Conservation (phyloP, 2,797 vertebrate species). For the Phalloptychus januarius region DNA sequence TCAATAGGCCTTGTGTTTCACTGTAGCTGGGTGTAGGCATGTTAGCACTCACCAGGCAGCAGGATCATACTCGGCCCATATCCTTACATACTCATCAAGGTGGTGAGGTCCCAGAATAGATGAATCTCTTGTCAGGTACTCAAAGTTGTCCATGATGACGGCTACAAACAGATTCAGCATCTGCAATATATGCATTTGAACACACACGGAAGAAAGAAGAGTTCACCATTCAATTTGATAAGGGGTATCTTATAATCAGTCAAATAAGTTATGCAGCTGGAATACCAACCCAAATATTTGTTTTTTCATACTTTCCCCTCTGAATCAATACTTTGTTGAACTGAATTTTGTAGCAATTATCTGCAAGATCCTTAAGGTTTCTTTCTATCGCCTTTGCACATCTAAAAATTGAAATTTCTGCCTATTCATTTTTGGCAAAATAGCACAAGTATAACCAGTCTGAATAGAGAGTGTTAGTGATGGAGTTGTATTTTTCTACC, state of each 20-base stretch:
- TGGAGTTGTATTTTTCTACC: neutral
- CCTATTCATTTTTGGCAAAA: neutral
- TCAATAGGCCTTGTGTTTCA: neutral
- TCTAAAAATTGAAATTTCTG: neutral
- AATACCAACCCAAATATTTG: neutral
- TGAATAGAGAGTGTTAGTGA: neutral
- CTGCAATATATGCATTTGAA: slow-evolving; percentile 63
- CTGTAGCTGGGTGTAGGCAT: slow-evolving; percentile 16
- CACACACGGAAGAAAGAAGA: neutral
- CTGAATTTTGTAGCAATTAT: neutral
- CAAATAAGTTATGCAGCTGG: neutral
- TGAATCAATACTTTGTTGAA: neutral
- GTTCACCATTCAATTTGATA: slow-evolving; percentile 1
- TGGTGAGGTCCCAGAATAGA: slow-evolving; percentile 97
- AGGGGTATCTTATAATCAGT: neutral
- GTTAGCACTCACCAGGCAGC: slow-evolving; percentile 90
- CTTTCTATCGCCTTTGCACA: neutral
- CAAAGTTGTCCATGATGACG: slow-evolving; percentile 98
- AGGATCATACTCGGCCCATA: slow-evolving; percentile 97
- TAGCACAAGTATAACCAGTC: neutral
- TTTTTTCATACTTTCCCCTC: neutral
- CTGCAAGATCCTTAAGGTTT: neutral
- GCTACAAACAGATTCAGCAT: slow-evolving; percentile 97
- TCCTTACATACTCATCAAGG: slow-evolving; percentile 95
- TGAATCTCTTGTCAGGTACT: slow-evolving; percentile 94